Conservation (phyloP, 2,113 vertebrate species). For the Chunga burmeisteri region DNA sequence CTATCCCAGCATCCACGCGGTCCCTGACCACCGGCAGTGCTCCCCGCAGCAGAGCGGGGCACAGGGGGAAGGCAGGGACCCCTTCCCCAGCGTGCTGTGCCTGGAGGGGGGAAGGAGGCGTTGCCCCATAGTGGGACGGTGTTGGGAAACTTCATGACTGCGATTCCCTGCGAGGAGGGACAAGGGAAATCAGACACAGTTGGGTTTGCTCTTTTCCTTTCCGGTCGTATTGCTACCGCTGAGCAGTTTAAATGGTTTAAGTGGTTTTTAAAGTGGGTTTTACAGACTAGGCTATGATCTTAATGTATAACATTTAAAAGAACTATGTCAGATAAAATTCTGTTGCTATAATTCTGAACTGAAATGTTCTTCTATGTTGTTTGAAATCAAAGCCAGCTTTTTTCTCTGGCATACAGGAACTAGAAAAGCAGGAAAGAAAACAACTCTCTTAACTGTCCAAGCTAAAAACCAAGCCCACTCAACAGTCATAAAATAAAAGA, state of each 20-base stretch:
- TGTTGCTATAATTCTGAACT: background rate
- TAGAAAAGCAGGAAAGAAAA: slow-evolving; percentile 6
- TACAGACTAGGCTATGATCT: background rate
- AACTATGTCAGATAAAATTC: background rate
- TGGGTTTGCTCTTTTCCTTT: background rate
- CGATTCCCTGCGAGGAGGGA: background rate
- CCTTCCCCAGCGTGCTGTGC: background rate
- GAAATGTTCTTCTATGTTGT: background rate
- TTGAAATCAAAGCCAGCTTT: slow-evolving; percentile 10
- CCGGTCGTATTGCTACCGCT: background rate
- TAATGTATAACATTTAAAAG: background rate
- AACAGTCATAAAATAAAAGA: background rate
- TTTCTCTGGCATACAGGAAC: background rate
- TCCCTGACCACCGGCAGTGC: background rate
- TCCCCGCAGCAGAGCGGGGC: background rate
- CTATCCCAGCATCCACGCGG: fast-evolving
- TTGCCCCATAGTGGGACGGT: fast-evolving
- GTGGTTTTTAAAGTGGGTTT: background rate
- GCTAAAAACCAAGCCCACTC: background rate
- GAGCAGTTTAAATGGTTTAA: background rate
- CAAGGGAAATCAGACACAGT: background rate
- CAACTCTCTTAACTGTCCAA: background rate
- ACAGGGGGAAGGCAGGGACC: background rate
- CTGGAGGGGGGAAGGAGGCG: background rate
- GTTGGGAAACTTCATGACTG: background rate